These are phyloP conservation scores for Myocastor coypus DNA, from an alignment of 2,113 vertebrate species.

Conservation along the genomic window DNA sequence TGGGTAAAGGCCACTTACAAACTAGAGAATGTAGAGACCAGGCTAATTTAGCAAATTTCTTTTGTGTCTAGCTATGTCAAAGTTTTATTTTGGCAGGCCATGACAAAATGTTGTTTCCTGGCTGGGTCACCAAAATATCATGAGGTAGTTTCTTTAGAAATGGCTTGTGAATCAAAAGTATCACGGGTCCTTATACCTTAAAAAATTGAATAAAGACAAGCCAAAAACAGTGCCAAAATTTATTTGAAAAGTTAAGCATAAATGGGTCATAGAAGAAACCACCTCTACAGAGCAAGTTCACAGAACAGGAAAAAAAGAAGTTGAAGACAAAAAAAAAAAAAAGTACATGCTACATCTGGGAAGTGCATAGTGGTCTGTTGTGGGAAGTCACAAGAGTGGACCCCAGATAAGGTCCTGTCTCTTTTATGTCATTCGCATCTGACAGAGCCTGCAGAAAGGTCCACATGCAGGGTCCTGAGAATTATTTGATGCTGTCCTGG, in stretches of 20 bases:
- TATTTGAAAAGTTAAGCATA: not conserved
- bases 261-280: not conserved
- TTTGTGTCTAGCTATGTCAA: not conserved
- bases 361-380: not conserved
- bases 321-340: not conserved
- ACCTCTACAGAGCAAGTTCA: not conserved
- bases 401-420: not conserved
- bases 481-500: not conserved
- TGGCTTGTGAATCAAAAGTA: not conserved
- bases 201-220: not conserved
- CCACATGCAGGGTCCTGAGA: not conserved
- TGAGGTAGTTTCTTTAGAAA: not conserved
- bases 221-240: not conserved
- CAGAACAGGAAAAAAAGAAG: not conserved
- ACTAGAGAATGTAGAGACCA: not conserved
- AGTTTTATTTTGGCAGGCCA: not conserved
- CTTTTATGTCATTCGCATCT: not conserved
- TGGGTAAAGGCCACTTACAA: not conserved
- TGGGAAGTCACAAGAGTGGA: not conserved
- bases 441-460: not conserved
- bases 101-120: not conserved
- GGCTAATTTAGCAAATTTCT: not conserved
- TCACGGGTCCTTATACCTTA: not conserved
- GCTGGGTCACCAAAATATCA: not conserved
- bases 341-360: not conserved